phyloP scores from a whole-genome alignment of 2,888 invertebrate species.

The Lasioglossum zephyrum region DNA sequence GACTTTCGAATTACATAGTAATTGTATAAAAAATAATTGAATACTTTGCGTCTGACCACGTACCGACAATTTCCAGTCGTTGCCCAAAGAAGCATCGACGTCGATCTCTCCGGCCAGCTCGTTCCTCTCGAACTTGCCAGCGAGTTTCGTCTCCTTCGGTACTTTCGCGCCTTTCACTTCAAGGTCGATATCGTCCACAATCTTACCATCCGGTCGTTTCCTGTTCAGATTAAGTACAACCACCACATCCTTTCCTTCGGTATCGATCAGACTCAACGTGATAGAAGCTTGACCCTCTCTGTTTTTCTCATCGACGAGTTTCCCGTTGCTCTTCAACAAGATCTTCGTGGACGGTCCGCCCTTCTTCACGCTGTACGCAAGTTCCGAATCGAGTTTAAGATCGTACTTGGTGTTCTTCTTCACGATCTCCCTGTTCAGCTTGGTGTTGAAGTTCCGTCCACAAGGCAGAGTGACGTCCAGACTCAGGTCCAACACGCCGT shows the following conservation, averaged over 20 bases:
- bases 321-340: conserved; percentile 79
- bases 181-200: conserved; percentile 63
- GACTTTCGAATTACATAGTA: too few relatives aligned
- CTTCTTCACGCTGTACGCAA: conserved; percentile 83
- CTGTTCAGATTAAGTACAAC: conserved; percentile 59
- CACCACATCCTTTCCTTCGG: conserved; percentile 85
- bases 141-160: conserved; percentile 64
- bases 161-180: conserved; percentile 66
- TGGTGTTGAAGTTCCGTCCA: conserved; percentile 84
- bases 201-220: conserved; percentile 79
- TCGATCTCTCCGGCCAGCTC: conserved; percentile 60
- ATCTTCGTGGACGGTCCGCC: conserved; percentile 84
- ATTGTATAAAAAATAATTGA: too few relatives aligned
- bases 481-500: conserved; percentile 84
- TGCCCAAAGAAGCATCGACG: conserved; percentile 72
- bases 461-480: conserved; percentile 85
- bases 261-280: conserved; percentile 83
- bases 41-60: conserved; percentile 3
- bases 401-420: conserved; percentile 71
- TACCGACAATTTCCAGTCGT: conserved; percentile 73
- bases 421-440: conserved; percentile 79
- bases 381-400: conserved; percentile 61
- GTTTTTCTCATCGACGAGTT: conserved; percentile 83
- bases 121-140: not conserved
- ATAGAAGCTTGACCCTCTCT: conserved; percentile 82